Evolutionary conservation across 2,888 invertebrate species (phyloP), one percentile per base, ranked within the genome.

Genomic region (Campoletis raptor): DNA sequence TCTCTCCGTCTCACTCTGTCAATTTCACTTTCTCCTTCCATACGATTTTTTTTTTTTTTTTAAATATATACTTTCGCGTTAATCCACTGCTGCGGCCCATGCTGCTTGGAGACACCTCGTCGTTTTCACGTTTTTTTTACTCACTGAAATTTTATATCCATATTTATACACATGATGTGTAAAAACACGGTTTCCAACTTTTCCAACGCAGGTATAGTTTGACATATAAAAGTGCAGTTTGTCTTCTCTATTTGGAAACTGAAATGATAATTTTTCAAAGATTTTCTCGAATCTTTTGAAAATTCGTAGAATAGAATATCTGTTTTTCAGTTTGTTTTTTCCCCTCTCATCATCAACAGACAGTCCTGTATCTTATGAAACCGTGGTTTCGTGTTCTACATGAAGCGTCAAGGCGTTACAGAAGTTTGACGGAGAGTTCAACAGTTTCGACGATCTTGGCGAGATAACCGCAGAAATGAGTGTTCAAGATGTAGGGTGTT

Each of bases 381-480:
- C 36, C 64, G 85, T 54, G 61, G 67, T 24, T 52, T 69, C 74
- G 78, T 70, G 83, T 69, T 81, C 52, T 42, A 10, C n/a, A n/a
- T 21, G 57, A 67, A 78, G 77, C 61, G 67, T 81, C 70, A 69
- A 83, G 78, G 83, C 83, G 48, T 73, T 69, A 74, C 81, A 77
- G 81, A 83, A 86, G 83, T 86, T 86, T 67, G 57, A 42, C 61
- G 52, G 61, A 61, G 57, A 77, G 80, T 72, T 78, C 36, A 78
- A 80, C 86, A 83, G 77, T 77, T 83, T 83, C 76, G 21, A 15
- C 54, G 76, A 48, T 52, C 42, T 24, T 67, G 78, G 66, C 24
- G 74, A 30, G 61, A 54, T 73, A 21, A 54, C 73, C 57, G 30
- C 21, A 30, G 74, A 45, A 77, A 74, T 21, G 82, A 54, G 74